A percentile compares a stretch with the other conserved stretches of the same genome.
Conservation (phyloP, 2,888 invertebrate species). For the Drosophila quinaria region DNA sequence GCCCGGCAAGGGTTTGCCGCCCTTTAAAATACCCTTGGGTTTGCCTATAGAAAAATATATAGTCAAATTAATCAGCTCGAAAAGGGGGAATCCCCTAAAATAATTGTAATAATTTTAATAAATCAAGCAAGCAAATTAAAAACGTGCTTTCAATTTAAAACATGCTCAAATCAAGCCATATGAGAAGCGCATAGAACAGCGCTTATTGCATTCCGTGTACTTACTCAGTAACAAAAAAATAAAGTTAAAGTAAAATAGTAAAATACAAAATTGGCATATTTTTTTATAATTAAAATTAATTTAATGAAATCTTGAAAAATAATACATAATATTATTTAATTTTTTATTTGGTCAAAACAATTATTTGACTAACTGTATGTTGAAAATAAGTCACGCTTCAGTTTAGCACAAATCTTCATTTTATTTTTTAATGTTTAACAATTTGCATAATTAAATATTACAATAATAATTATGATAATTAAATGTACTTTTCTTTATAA, state of each 20-base stretch:
- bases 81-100: not conserved
- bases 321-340: not conserved
- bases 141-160: conserved; percentile 5
- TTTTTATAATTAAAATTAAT: not conserved
- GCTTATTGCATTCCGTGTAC: conserved; percentile 22
- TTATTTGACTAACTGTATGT: not conserved
- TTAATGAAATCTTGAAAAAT: too few species aligned
- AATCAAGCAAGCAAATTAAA: conserved; percentile 9
- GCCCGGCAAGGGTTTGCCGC: conserved; percentile 78
- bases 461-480: conserved; percentile 52
- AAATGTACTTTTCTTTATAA: conserved; percentile 30
- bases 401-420: conserved; percentile 58
- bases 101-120: too few species aligned
- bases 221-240: conserved; percentile 25
- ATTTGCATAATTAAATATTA: conserved; percentile 63
- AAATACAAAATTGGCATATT: not conserved
- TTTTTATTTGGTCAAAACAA: not conserved
- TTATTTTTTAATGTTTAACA: conserved; percentile 67
- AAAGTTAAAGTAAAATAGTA: not conserved
- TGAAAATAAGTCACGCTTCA: not conserved
- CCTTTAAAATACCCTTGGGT: conserved; percentile 81
- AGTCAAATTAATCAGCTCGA: not conserved
- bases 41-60: conserved; percentile 41
- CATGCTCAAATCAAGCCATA: conserved; percentile 5
- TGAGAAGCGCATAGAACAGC: conserved; percentile 34